Percentiles rank a stretch among this genome's conserved stretches.
phyloP scores from a whole-genome alignment of 2,113 vertebrate species.

The Eolophus roseicapilla region DNA sequence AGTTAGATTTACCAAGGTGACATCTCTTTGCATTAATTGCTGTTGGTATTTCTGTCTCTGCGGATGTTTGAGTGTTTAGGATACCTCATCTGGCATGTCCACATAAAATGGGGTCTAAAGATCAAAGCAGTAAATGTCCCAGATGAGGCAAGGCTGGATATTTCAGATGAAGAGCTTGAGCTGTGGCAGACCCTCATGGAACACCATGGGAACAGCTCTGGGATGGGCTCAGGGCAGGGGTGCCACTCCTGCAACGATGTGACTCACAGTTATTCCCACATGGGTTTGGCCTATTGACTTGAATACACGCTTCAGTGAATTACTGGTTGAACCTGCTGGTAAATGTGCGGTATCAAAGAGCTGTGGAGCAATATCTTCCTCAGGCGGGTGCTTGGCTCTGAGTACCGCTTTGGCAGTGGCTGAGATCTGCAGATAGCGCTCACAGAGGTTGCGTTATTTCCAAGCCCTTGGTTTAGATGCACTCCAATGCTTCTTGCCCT shows the following conservation, averaged over 20 bases:
- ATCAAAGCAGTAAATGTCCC: neutral
- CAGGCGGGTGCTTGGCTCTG: neutral
- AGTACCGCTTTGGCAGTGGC: neutral
- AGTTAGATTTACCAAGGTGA: neutral
- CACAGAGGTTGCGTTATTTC: neutral
- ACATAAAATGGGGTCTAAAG: neutral
- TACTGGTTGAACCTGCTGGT: slow-evolving; percentile 21
- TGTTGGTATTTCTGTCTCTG: neutral
- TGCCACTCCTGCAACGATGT: neutral
- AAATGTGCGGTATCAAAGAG: neutral
- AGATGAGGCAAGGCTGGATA: neutral
- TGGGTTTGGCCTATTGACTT: neutral
- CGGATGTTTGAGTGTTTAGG: neutral
- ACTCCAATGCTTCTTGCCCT: neutral
- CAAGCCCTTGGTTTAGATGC: neutral
- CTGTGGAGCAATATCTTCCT: neutral
- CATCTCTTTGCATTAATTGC: neutral
- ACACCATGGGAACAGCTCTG: neutral
- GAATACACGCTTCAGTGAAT: neutral
- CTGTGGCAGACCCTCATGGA: neutral
- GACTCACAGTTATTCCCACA: neutral
- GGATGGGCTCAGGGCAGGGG: neutral
- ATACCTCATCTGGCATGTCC: neutral
- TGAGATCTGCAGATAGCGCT: neutral
- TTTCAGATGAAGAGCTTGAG: neutral